phyloP scores from a whole-genome alignment of 2,888 invertebrate genomes.

The Apomyelois bistriatella region DNA sequence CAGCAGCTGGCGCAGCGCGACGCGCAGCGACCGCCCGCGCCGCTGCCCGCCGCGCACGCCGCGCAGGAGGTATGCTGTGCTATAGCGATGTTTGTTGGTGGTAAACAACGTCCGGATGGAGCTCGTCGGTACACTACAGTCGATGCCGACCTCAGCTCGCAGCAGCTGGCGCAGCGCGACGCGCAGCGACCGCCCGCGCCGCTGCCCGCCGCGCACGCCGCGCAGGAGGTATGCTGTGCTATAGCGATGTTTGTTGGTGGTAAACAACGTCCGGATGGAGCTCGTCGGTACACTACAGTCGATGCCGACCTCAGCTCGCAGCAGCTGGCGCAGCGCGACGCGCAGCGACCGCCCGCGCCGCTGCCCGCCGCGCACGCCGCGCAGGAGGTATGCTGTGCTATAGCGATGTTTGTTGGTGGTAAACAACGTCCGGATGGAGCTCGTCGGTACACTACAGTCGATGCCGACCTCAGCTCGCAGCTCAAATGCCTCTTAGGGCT shows the following conservation, averaged over 20 bases:
- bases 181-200: slow-evolving; percentile 31
- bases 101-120: slow-evolving; percentile 84
- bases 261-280: slow-evolving; percentile 83
- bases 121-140: slow-evolving; percentile 82
- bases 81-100: too few species aligned
- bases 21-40: slow-evolving; percentile 31
- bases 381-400: slow-evolving; percentile 45
- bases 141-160: slow-evolving; percentile 81
- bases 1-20: slow-evolving; percentile 75
- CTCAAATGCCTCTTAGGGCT: too few species aligned
- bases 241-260: too few species aligned
- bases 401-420: too few species aligned
- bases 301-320: slow-evolving; percentile 81
- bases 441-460: slow-evolving; percentile 82
- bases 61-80: slow-evolving; percentile 42
- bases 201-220: slow-evolving; percentile 17
- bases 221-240: slow-evolving; percentile 43
- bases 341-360: slow-evolving; percentile 27
- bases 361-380: slow-evolving; percentile 16
- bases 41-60: slow-evolving; percentile 18
- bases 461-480: slow-evolving; percentile 81
- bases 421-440: slow-evolving; percentile 83
- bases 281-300: slow-evolving; percentile 83
- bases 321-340: slow-evolving; percentile 72
- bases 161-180: slow-evolving; percentile 73